Percentiles rank a stretch among this genome's conserved stretches.
phyloP scores from a whole-genome alignment of 2,797 vertebrate genomes.

The Hybognathus amarus region DNA sequence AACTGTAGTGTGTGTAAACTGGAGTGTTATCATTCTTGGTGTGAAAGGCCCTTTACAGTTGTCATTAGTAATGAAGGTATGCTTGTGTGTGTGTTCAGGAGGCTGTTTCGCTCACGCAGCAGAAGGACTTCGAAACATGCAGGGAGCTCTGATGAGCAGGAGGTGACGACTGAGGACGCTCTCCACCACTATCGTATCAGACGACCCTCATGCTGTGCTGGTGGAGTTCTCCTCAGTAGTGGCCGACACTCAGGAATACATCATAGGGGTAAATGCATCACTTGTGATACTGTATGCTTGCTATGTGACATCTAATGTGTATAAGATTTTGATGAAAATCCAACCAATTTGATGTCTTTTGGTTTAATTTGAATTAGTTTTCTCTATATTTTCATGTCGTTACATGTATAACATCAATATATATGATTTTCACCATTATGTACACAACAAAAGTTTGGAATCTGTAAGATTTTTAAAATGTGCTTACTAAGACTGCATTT shows the following conservation, averaged over 20 bases:
- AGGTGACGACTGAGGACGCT: slow-evolving; percentile 74
- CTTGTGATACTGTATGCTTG: background rate
- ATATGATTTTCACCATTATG: background rate
- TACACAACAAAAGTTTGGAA: background rate
- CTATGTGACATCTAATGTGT: background rate
- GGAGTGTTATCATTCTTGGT: background rate
- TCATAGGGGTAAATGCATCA: slow-evolving; percentile 86
- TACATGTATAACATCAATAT: background rate
- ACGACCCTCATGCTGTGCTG: slow-evolving; percentile 92
- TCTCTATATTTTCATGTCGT: background rate
- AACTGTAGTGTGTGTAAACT: background rate
- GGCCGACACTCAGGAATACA: slow-evolving; percentile 98
- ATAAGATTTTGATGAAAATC: background rate
- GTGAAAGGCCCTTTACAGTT: background rate
- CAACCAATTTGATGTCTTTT: background rate
- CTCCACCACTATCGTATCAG: slow-evolving; percentile 81
- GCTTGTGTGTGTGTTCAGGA: slow-evolving; percentile 72
- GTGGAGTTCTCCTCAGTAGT: slow-evolving; percentile 98
- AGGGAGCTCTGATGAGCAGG: slow-evolving; percentile 77
- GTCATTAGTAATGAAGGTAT: background rate
- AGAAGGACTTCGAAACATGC: slow-evolving; percentile 80
- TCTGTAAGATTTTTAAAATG: background rate
- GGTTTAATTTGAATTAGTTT: background rate
- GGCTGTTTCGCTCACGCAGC: slow-evolving; percentile 83
- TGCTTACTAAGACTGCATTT: background rate